A percentile compares a stretch with the other conserved stretches of the same genome.
phyloP scores from a whole-genome alignment of 2,113 vertebrate genomes.

The Salvelinus sp. region DNA sequence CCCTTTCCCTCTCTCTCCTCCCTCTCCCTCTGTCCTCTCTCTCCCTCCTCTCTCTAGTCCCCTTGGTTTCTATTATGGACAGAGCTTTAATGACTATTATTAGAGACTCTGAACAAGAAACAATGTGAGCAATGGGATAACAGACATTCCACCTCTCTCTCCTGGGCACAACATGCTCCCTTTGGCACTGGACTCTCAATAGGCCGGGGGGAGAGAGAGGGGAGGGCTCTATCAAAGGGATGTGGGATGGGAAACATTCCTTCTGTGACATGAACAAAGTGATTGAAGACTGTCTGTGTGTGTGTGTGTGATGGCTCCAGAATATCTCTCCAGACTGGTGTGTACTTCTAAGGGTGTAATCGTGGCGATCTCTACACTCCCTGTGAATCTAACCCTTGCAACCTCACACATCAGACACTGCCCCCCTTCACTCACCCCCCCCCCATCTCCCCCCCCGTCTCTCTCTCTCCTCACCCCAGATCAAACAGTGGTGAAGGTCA shows the following conservation, averaged over 20 bases:
- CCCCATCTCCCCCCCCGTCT: no score
- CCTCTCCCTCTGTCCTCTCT: no score
- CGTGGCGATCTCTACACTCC: not conserved
- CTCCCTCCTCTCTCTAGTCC: not conserved
- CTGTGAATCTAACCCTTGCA: no score
- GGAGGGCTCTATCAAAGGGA: slow-evolving; percentile 70
- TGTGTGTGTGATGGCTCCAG: not conserved
- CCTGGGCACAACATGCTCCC: slow-evolving; percentile 34
- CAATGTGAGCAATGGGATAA: slow-evolving; percentile 65
- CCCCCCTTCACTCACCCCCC: no score
- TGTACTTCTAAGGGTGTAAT: not conserved
- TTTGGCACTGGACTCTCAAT: slow-evolving; percentile 32
- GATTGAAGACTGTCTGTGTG: slow-evolving; percentile 60
- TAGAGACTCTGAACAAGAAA: slow-evolving; percentile 64
- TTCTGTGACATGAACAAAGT: slow-evolving; percentile 75
- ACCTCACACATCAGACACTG: no score
- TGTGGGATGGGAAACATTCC: slow-evolving; percentile 77
- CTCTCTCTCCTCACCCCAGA: no score
- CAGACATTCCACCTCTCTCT: slow-evolving; percentile 61
- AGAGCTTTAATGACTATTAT: slow-evolving; percentile 66
- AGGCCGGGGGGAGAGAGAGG: slow-evolving; percentile 32
- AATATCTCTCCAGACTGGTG: not conserved
- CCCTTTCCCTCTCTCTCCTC: no score
- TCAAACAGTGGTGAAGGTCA: not conserved
- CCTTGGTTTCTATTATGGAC: slow-evolving; percentile 53